Evolutionary conservation across 2,888 invertebrate species (phyloP), one percentile per base, ranked within the genome.

Genomic region (Machimus atricapillus): DNA sequence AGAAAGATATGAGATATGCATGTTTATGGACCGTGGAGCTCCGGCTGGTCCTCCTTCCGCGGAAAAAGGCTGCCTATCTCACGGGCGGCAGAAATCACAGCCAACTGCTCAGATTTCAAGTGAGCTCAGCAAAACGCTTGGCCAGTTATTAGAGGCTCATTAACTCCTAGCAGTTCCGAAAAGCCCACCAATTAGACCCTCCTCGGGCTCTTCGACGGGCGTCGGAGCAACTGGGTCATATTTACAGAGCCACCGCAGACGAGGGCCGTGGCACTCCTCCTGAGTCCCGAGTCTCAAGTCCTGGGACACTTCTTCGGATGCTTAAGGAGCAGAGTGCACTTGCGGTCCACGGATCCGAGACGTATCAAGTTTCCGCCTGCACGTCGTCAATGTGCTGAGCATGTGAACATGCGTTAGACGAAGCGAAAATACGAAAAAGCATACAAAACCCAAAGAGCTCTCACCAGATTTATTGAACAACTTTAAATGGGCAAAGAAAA

Each of bases 91-190:
- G 34, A 76, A 40, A 77, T 66, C 77, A 40, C 77, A 77, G 37
- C 40, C 9, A 31, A 37, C 12, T n/a, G 37, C 19, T 77, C 40
- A 9, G 14, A 4, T 77, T 77, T 77, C 77, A 77, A 77, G 77
- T 77, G 77, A 40, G 77, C 16, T 37, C 77, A 40, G 37, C 34
- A 23, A 40, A 37, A 40, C 77, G 77, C 77, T 40, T 77, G 37
- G n/a, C n/a, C 37, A 77, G 40, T 77, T 77, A 77, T 77, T 40
- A 40, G 77, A n/a, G 77, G 77, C 77, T 77, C 77, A 77, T 77
- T 77, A 77, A 77, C 37, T 77, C n/a, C 77, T n/a, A 37, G 19
- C 77, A 77, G 40, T 19, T 40, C 34, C 40, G 37, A 77, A 19
- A 77, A 77, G 40, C 9, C 37, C 16, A 19, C 40, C 77, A 77